Percentiles rank a stretch among this genome's conserved stretches.
Evolutionary conservation across 2,113 vertebrate species (phyloP).

Genomic region (Strix uralensis): DNA sequence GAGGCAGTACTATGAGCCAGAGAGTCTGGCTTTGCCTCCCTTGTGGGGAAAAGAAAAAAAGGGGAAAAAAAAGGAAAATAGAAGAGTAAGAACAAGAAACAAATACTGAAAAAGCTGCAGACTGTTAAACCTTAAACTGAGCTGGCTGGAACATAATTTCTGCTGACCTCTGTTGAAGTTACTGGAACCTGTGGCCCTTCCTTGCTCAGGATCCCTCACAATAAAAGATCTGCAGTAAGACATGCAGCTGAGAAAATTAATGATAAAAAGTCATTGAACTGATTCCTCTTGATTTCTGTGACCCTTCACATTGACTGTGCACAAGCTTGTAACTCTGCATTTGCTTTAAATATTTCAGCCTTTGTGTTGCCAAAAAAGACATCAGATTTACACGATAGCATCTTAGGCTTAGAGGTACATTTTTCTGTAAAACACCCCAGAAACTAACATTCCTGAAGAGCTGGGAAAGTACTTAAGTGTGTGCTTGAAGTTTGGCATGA

Average conservation of each 20-base stretch:
- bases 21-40: background rate
- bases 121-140: background rate
- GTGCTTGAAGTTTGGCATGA: background rate
- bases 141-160: background rate
- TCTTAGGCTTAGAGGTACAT: background rate
- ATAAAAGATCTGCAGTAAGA: background rate
- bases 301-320: background rate
- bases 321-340: background rate
- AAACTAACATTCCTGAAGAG: background rate
- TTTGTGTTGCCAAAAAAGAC: background rate
- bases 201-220: background rate
- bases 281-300: background rate
- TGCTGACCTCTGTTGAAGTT: background rate
- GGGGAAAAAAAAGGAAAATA: background rate
- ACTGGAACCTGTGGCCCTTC: background rate
- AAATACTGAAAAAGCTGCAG: background rate
- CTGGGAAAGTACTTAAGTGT: background rate
- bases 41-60: rapidly evolving
- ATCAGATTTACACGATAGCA: background rate
- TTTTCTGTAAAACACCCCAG: background rate
- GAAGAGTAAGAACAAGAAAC: background rate
- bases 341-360: background rate
- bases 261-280: background rate
- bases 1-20: background rate
- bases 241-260: background rate